These are phyloP conservation scores for Holothuria glaberrima DNA, from an alignment of 35 echinoderm and acorn worm species.

Conservation along the genomic window DNA sequence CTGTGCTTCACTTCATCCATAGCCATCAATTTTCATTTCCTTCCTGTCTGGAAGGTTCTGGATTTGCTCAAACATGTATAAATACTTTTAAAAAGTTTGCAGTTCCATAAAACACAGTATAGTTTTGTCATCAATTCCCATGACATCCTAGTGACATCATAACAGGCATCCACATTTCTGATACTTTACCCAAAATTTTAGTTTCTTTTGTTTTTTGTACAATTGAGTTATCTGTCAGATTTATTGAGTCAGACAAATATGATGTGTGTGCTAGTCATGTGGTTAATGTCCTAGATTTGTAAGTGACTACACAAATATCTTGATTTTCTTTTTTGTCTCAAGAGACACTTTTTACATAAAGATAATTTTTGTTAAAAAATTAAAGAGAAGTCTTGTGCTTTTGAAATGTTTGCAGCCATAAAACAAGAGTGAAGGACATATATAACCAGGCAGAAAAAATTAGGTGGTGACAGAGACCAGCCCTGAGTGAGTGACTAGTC, in stretches of 20 bases:
- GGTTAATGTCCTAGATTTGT: conserved; percentile 15
- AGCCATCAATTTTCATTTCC: conserved; percentile 57
- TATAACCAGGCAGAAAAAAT: background rate
- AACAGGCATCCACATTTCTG: conserved; percentile 35
- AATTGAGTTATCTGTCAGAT: conserved; percentile 46
- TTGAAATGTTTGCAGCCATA: too few relatives aligned
- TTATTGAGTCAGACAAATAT: conserved; percentile 52
- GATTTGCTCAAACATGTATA: conserved; percentile 51
- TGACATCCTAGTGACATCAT: conserved; percentile 56
- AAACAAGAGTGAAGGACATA: too few relatives aligned
- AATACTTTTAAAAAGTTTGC: conserved; percentile 63
- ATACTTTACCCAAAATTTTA: conserved; percentile 32
- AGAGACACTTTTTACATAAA: background rate
- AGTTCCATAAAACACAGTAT: conserved; percentile 55
- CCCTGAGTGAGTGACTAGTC: background rate
- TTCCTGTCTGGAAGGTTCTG: conserved; percentile 19
- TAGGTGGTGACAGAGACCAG: background rate
- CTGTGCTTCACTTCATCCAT: conserved; percentile 37
- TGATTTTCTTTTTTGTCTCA: background rate
- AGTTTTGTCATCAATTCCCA: conserved; percentile 52
- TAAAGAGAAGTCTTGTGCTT: too few relatives aligned
- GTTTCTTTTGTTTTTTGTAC: conserved; percentile 24
- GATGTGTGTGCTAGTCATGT: conserved; percentile 51
- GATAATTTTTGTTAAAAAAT: too few relatives aligned
- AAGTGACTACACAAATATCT: conserved; percentile 45